Evolutionary conservation across 1,140 invertebrate genomes (phyloP), one percentile per base, ranked within the genome.

Genomic region (Portunus trituberculatus): DNA sequence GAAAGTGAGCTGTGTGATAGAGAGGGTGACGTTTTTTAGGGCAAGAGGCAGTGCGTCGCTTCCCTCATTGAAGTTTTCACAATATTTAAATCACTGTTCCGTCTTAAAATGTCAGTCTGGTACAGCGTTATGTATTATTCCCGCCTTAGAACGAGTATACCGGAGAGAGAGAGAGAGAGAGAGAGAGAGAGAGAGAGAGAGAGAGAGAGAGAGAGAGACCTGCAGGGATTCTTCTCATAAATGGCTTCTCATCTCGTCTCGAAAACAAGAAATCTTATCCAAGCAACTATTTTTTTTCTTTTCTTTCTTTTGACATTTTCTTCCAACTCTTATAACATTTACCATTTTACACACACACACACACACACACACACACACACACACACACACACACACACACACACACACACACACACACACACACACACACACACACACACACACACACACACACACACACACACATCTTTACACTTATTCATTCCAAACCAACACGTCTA

Each of bases 151-250:
- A 76, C 67, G 67, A 76, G 20, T n/a, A 76, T 76, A n/a, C 10
- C 12, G 20, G 52, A 59, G 52, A 59, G 52, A 59, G 52, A 59
- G 67, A 76, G 67, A 76, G 67, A 76, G 67, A 76, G 67, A 76
- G 67, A 76, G 67, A 76, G 67, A 76, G 67, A 76, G 67, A 76
- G 67, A 76, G 67, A 76, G 67, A 76, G 67, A 76, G 67, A 76
- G 67, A 76, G 67, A 76, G 67, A 76, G 67, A 76, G 67, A 76
- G 67, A 76, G 67, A 76, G 67, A 76, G 67, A 76, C 25, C 20
- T 76, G 52, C 16, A 20, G 16, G 16, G 52, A n/a, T 25, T n/a
- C 25, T 25, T 76, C 67, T n/a, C n/a, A 76, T 76, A 76, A 76
- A 76, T 76, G 67, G n/a, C n/a, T n/a, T n/a, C 67, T 12, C 20